Percentiles rank a stretch among this genome's conserved stretches.
These are phyloP conservation scores for Melinaea menophilus DNA, from an alignment of 2,888 invertebrate genomes.

Conservation along the genomic window DNA sequence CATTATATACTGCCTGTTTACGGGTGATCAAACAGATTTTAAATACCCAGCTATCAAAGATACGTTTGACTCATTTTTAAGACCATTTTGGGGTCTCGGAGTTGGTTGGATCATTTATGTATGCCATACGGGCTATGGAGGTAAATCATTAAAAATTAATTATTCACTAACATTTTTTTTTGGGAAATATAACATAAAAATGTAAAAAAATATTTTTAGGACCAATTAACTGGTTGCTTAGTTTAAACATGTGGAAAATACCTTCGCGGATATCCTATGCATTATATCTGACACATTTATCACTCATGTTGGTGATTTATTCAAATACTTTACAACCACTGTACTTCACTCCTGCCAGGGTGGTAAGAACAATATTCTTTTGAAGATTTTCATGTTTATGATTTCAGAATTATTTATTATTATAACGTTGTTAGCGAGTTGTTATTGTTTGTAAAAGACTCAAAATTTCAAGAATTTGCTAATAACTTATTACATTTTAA, in stretches of 20 bases:
- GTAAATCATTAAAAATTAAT: conserved; percentile 35
- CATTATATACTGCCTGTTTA: background rate
- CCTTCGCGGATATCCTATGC: conserved; percentile 68
- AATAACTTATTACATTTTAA: no score
- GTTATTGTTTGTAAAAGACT: no score
- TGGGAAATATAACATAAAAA: background rate
- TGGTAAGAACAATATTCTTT: background rate
- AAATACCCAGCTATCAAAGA: conserved; percentile 34
- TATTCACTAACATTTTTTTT: background rate
- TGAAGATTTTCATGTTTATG: no score
- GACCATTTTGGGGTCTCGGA: conserved; percentile 51
- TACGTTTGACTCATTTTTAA: conserved; percentile 42
- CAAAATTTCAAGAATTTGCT: no score
- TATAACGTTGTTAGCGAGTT: no score
- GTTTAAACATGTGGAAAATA: conserved; percentile 59
- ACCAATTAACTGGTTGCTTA: conserved; percentile 63
- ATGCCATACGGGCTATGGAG: conserved; percentile 60
- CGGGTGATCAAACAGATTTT: conserved; percentile 13
- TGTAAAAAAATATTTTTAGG: conserved; percentile 41
- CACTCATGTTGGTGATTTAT: conserved; percentile 42
- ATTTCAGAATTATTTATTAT: no score
- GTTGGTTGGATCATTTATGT: conserved; percentile 55
- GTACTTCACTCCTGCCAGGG: background rate
- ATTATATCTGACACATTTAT: conserved; percentile 67
- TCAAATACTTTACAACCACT: conserved; percentile 31